Conservation (phyloP, 2,113 vertebrate genomes). For the Ciconia stormi region DNA sequence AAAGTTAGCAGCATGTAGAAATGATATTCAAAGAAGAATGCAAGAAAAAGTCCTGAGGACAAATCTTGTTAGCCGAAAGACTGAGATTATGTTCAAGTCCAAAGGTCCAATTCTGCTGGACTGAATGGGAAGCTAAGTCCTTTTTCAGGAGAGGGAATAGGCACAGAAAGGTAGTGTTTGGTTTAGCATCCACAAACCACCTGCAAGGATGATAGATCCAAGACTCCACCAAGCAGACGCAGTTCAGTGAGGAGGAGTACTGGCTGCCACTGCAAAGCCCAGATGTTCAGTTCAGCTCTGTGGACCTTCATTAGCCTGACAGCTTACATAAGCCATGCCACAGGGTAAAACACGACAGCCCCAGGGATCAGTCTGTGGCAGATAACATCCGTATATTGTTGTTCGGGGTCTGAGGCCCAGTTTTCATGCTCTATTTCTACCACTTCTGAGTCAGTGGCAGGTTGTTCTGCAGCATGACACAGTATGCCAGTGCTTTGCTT, state of each 20-base stretch:
- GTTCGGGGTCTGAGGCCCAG: background rate
- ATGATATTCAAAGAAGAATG: background rate
- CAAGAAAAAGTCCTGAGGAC: background rate
- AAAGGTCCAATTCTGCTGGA: background rate
- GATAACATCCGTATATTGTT: accelerated
- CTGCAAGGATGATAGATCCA: background rate
- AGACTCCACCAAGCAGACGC: background rate
- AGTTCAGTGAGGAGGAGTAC: background rate
- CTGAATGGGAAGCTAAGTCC: background rate
- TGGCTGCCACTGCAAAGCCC: background rate
- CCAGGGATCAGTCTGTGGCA: background rate
- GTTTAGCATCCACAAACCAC: background rate
- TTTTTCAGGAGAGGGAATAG: background rate
- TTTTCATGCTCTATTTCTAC: conserved; percentile 9
- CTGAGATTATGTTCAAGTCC: background rate
- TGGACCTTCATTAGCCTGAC: background rate
- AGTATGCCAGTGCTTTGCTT: background rate
- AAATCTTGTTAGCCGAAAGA: background rate
- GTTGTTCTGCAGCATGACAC: background rate
- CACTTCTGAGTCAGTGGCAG: background rate
- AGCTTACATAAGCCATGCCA: background rate
- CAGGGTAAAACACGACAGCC: background rate
- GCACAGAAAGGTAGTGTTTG: background rate
- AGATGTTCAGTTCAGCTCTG: background rate
- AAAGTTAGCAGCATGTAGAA: background rate